Evolutionary conservation across 2,797 vertebrate species (phyloP).

Genomic region (Gymnothorax reevesii): DNA sequence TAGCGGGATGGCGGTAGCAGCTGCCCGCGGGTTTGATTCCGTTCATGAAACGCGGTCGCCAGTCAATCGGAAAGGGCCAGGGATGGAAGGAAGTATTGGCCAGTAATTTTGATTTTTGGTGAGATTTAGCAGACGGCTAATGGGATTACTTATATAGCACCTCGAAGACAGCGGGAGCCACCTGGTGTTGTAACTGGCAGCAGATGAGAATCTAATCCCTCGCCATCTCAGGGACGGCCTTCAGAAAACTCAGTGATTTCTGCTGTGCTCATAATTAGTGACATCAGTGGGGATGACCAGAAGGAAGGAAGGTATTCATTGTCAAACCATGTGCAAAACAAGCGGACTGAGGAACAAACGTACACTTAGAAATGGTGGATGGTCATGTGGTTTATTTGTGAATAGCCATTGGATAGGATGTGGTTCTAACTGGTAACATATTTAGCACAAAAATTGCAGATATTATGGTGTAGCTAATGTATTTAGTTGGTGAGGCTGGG

Average conservation of each 20-base stretch:
- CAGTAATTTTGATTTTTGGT: constrained; percentile 88
- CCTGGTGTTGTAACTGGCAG: constrained; percentile 85
- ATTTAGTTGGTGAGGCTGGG: too few species aligned
- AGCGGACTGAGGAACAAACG: constrained; percentile 45
- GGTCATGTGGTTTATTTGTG: background rate
- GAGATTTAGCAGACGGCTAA: constrained; percentile 88
- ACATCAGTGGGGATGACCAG: constrained; percentile 76
- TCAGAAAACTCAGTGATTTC: constrained; percentile 84
- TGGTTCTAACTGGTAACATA: constrained; percentile 43
- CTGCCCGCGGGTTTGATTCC: constrained; percentile 86
- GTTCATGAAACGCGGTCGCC: constrained; percentile 89
- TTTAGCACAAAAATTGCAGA: constrained; percentile 25
- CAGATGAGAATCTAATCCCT: constrained; percentile 81
- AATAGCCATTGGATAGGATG: constrained; percentile 26
- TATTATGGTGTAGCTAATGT: constrained; percentile 26
- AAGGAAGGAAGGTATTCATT: constrained; percentile 64
- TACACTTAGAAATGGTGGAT: constrained; percentile 25
- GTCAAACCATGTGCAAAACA: constrained; percentile 61
- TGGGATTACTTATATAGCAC: constrained; percentile 90
- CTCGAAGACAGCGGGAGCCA: constrained; percentile 85
- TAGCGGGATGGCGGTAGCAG: constrained; percentile 77
- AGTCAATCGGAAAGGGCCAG: constrained; percentile 87
- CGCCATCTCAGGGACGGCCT: constrained; percentile 89
- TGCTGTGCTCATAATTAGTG: constrained; percentile 92
- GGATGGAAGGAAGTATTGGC: constrained; percentile 82